Evolutionary conservation across 2,797 vertebrate species (phyloP).

Genomic region (Heterohyrax brucei): DNA sequence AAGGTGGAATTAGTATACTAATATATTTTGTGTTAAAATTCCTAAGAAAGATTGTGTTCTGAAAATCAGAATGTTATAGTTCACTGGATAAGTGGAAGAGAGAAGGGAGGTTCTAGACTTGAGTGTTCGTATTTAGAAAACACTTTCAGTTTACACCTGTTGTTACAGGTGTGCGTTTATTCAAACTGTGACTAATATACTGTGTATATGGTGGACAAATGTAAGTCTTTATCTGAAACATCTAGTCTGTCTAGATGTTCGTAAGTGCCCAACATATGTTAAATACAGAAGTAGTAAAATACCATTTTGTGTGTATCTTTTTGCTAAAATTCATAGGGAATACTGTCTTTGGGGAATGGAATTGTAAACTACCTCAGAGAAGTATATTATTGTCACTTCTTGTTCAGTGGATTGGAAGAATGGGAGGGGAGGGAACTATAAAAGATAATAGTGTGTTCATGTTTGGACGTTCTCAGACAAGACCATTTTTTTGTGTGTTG

Average conservation of each 20-base stretch:
- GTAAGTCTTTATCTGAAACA: slow-evolving; percentile 34
- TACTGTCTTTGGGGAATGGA: not conserved
- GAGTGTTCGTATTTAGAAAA: slow-evolving; percentile 36
- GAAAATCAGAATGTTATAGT: no score
- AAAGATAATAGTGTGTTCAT: not conserved
- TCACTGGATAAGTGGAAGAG: not conserved
- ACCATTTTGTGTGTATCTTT: slow-evolving; percentile 56
- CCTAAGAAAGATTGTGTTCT: no score
- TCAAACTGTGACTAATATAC: not conserved
- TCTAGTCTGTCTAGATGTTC: slow-evolving; percentile 58
- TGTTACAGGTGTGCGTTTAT: not conserved
- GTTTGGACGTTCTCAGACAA: not conserved
- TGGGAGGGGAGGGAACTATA: not conserved
- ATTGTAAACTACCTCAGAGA: no score
- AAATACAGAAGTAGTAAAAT: slow-evolving; percentile 60
- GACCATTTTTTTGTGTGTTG: not conserved
- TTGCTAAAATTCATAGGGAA: slow-evolving; percentile 32
- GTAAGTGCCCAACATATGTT: slow-evolving; percentile 71
- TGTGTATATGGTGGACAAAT: not conserved
- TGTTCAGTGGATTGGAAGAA: not conserved
- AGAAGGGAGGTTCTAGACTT: not conserved
- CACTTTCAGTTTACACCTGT: not conserved
- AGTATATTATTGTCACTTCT: no score
- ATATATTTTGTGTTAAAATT: no score
- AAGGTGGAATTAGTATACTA: no score